A percentile compares a stretch with the other conserved stretches of the same genome.
Conservation (phyloP, 1,140 invertebrate species). For the Calosoma granatense region DNA sequence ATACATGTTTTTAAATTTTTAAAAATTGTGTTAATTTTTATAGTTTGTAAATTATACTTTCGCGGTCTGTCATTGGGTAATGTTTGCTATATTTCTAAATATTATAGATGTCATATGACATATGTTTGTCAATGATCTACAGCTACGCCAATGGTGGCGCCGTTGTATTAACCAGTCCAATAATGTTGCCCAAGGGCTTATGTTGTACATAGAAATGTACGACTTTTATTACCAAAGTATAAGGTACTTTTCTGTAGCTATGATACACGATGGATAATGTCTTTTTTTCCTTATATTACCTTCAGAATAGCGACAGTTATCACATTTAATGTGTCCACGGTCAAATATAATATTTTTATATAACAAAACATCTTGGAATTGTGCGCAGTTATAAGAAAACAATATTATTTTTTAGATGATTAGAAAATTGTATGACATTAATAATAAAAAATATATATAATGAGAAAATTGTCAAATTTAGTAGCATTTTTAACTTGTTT, state of each 20-base stretch:
- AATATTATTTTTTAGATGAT: neutral
- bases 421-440: neutral
- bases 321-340: neutral
- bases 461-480: no score
- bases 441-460: no score
- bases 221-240: neutral
- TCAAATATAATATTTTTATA: neutral
- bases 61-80: no score
- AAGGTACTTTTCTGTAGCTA: neutral
- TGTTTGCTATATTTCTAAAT: no score
- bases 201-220: neutral
- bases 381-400: neutral
- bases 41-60: no score
- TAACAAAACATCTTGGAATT: neutral
- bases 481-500: no score
- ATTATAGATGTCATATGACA: no score
- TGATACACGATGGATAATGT: neutral
- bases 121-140: no score
- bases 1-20: no score
- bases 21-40: no score
- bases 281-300: neutral
- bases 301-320: neutral
- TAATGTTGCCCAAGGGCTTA: conserved; percentile 5
- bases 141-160: no score
- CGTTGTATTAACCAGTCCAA: neutral